Percentiles rank a stretch among this genome's conserved stretches.
Evolutionary conservation across 64 coral and sea anemone genomes (phyloP).

Genomic region (Stylophora pistillata): DNA sequence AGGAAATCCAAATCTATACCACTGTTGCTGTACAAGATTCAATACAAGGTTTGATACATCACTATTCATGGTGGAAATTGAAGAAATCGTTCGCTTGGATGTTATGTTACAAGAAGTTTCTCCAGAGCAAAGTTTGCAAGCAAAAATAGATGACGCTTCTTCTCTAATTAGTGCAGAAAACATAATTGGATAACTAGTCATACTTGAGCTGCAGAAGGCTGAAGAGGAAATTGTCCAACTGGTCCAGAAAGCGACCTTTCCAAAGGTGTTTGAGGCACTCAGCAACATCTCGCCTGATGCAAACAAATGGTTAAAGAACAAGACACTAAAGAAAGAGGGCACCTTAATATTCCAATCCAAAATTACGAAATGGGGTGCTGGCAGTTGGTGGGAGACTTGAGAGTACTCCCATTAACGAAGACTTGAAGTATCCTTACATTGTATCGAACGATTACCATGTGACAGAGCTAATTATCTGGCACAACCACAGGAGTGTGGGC

Average conservation of each 20-base stretch:
- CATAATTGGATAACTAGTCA: neutral
- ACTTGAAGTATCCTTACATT: neutral
- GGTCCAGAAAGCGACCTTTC: neutral
- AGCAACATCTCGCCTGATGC: neutral
- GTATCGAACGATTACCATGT: neutral
- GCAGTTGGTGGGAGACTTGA: neutral
- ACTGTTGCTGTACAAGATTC: neutral
- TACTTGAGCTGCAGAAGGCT: neutral
- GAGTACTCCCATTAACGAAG: neutral
- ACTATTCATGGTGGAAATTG: slow-evolving; percentile 54
- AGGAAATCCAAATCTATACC: slow-evolving; percentile 12
- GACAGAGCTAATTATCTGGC: neutral
- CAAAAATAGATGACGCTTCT: neutral
- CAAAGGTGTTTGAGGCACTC: neutral
- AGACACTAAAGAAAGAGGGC: neutral
- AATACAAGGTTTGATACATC: slow-evolving; percentile 36
- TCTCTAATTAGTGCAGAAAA: neutral
- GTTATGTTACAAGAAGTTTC: slow-evolving; percentile 44
- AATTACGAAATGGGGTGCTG: slow-evolving; percentile 6
- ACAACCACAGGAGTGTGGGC: neutral
- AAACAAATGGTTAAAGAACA: neutral
- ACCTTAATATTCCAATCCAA: neutral
- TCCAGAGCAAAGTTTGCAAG: neutral
- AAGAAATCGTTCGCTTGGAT: slow-evolving; percentile 46
- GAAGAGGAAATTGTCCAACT: neutral